Conservation (phyloP, 2,888 invertebrate species). For the Cantharis nigra region DNA sequence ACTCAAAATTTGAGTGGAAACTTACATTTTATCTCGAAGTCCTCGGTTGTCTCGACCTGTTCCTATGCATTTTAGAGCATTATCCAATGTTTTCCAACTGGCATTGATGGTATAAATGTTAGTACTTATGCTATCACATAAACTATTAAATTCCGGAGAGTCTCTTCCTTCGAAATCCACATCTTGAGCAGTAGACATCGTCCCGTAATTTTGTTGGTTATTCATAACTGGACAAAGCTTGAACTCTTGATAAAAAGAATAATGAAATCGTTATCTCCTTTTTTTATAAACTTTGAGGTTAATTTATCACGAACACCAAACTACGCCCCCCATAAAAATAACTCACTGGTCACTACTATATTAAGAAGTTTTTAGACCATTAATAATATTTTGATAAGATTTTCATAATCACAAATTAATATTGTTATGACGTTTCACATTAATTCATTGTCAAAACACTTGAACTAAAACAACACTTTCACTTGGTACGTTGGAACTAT, state of each 20-base stretch:
- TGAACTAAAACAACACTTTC: neutral
- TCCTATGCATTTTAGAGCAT: constrained; percentile 74
- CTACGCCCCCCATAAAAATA: neutral
- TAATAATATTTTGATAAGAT: neutral
- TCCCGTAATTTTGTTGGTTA: constrained; percentile 49
- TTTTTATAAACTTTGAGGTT: neutral
- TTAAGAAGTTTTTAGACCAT: neutral
- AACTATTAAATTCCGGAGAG: constrained; percentile 75
- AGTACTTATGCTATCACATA: constrained; percentile 80
- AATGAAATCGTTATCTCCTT: neutral
- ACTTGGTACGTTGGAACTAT: neutral
- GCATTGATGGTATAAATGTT: constrained; percentile 80
- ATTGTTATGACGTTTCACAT: neutral
- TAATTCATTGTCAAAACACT: neutral
- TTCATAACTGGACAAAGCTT: constrained; percentile 26
- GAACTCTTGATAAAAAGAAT: constrained; percentile 16
- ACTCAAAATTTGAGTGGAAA: constrained; percentile 9
- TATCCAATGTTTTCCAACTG: constrained; percentile 73
- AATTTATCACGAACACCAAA: neutral
- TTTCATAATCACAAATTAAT: neutral
- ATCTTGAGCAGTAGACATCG: constrained; percentile 59
- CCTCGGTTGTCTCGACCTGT: constrained; percentile 74
- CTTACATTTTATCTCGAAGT: constrained; percentile 69
- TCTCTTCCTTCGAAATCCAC: constrained; percentile 74
- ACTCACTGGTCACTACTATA: neutral